Conservation (phyloP, 2,113 vertebrate species). For the Myodes glareolus region DNA sequence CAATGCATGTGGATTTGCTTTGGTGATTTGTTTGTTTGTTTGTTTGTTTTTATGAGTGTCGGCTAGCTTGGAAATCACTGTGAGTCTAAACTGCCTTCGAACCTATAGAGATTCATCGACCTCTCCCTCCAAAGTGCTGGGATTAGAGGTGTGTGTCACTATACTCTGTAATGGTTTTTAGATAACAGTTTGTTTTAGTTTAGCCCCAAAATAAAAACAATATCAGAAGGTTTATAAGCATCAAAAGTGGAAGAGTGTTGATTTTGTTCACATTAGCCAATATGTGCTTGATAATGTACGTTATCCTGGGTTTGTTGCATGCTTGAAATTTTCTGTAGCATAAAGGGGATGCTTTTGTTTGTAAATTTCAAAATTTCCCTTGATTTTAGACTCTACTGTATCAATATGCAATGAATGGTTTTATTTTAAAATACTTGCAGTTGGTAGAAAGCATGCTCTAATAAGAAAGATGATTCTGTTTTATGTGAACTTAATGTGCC, state of each 20-base stretch:
- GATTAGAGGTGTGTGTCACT: not conserved
- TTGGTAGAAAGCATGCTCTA: not conserved
- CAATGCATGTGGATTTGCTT: not conserved
- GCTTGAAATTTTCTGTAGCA: not conserved
- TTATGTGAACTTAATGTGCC: not conserved
- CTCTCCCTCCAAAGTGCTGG: not conserved
- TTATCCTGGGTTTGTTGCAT: not conserved
- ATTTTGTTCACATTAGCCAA: not conserved
- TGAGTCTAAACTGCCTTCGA: not conserved
- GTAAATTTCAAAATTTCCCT: not conserved
- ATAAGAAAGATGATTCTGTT: not conserved
- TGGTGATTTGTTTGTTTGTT: not conserved
- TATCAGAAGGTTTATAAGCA: not conserved
- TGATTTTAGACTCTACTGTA: not conserved
- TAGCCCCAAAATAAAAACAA: not conserved
- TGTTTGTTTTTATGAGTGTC: not conserved
- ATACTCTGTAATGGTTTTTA: not conserved
- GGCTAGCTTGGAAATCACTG: not conserved
- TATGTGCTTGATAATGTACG: not conserved
- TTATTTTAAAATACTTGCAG: conserved; percentile 19
- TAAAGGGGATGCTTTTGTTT: not conserved
- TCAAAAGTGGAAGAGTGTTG: not conserved
- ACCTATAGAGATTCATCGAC: not conserved
- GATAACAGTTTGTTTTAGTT: not conserved
- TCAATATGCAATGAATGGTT: not conserved